Percentiles rank a stretch among this genome's conserved stretches.
phyloP scores from a whole-genome alignment of 1,140 invertebrate species.

The Hermetia illucens region DNA sequence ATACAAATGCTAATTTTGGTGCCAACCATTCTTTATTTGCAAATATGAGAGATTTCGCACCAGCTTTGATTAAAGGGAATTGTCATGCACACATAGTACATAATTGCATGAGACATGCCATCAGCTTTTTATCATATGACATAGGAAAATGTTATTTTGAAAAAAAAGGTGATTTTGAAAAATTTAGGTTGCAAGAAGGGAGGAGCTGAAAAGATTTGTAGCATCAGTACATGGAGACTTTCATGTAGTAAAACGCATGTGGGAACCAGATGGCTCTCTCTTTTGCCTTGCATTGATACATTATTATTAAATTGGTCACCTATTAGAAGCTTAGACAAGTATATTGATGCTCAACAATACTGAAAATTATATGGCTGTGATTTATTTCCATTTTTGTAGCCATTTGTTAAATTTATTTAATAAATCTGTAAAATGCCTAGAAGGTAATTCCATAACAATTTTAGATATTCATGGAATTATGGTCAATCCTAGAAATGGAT shows the following conservation, averaged over 20 bases:
- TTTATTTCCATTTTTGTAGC: slow-evolving; percentile 4
- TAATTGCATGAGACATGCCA: slow-evolving; percentile 13
- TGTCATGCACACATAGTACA: slow-evolving; percentile 16
- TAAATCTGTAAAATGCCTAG: slow-evolving; percentile 6
- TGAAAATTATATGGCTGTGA: slow-evolving; percentile 4
- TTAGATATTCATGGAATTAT: slow-evolving; percentile 8
- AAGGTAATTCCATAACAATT: slow-evolving; percentile 7
- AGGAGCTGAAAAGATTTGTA: slow-evolving; percentile 16
- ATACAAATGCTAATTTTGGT: slow-evolving; percentile 16
- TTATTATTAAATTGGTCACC: slow-evolving; percentile 15
- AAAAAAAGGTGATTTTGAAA: slow-evolving; percentile 12
- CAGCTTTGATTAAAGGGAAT: slow-evolving; percentile 15
- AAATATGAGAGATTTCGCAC: slow-evolving; percentile 11
- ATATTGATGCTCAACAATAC: neutral
- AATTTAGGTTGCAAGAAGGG: slow-evolving; percentile 13
- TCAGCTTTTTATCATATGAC: slow-evolving; percentile 12
- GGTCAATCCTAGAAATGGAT: slow-evolving; percentile 2
- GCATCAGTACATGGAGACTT: slow-evolving; percentile 12
- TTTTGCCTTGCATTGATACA: slow-evolving; percentile 12
- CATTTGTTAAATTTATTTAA: neutral
- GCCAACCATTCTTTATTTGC: slow-evolving; percentile 13
- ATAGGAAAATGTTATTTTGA: slow-evolving; percentile 16
- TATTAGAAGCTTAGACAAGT: slow-evolving; percentile 12
- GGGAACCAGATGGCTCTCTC: slow-evolving; percentile 13
- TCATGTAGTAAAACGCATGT: slow-evolving; percentile 15